Conservation (phyloP, 2,797 vertebrate genomes). For the Thripadectes ignobilis region DNA sequence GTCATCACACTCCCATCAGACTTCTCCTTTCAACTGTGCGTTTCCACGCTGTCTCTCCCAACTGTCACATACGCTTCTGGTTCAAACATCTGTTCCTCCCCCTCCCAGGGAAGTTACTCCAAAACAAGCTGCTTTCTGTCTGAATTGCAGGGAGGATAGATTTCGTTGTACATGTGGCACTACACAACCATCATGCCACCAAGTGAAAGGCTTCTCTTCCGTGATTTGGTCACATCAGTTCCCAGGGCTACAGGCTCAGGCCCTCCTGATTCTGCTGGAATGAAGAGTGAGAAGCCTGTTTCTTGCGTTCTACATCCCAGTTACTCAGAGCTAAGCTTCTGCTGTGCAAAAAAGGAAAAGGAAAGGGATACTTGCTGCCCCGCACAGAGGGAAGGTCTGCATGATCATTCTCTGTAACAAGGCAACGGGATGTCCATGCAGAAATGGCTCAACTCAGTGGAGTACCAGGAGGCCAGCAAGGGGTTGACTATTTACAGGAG, state of each 20-base stretch:
- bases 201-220: background rate
- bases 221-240: background rate
- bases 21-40: constrained; percentile 62
- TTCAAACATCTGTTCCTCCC: constrained; percentile 68
- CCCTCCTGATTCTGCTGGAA: background rate
- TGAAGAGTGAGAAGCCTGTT: background rate
- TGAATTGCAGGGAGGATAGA: constrained; percentile 23
- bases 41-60: constrained; percentile 66
- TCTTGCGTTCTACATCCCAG: background rate
- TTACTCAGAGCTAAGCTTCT: background rate
- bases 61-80: constrained; percentile 66
- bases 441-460: background rate
- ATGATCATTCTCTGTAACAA: rapidly evolving
- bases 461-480: background rate
- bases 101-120: constrained; percentile 54
- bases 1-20: constrained; percentile 70
- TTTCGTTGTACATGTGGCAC: constrained; percentile 3
- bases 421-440: background rate
- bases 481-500: background rate
- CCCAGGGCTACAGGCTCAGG: background rate
- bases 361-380: background rate
- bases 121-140: constrained; percentile 46
- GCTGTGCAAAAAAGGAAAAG: background rate
- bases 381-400: background rate
- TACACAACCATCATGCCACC: background rate